Evolutionary conservation across 2,888 invertebrate genomes (phyloP).

Genomic region (Monopis laevigella): DNA sequence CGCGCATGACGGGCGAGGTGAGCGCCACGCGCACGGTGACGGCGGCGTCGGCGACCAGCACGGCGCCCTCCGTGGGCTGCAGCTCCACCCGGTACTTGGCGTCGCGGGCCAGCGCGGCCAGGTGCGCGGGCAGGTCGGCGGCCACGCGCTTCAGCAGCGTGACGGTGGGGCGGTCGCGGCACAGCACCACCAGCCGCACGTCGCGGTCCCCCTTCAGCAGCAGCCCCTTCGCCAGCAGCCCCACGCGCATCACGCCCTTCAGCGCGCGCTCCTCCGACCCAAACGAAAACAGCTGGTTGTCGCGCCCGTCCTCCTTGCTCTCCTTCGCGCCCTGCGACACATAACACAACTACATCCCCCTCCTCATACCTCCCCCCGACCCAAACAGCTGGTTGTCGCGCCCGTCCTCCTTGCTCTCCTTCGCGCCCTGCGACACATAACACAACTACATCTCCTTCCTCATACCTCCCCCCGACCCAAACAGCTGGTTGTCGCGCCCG

Average conservation of each 20-base stretch:
- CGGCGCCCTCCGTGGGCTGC: slow-evolving; percentile 85
- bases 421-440: slow-evolving; percentile 31
- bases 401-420: slow-evolving; percentile 77
- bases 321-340: slow-evolving; percentile 47
- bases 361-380: neutral
- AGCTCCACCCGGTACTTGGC: slow-evolving; percentile 83
- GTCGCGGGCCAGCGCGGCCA: slow-evolving; percentile 66
- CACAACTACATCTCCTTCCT: neutral
- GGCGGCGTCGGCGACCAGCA: slow-evolving; percentile 81
- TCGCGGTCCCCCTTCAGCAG: slow-evolving; percentile 88
- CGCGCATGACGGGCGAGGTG: slow-evolving; percentile 93
- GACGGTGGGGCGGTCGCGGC: slow-evolving; percentile 92
- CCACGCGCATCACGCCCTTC: slow-evolving; percentile 97
- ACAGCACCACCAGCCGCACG: slow-evolving; percentile 93
- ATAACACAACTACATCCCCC: neutral
- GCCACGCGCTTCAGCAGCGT: slow-evolving; percentile 88
- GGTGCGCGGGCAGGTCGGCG: slow-evolving; percentile 82
- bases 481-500: slow-evolving; percentile 83
- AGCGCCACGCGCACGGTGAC: slow-evolving; percentile 86
- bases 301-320: slow-evolving; percentile 79
- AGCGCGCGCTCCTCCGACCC: slow-evolving; percentile 68
- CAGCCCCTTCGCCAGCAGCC: slow-evolving; percentile 78
- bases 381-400: slow-evolving; percentile 76
- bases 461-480: neutral
- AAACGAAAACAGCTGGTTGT: slow-evolving; percentile 80